Conservation (phyloP, 2,113 vertebrate genomes). For the Gymnocephalus cernua region DNA sequence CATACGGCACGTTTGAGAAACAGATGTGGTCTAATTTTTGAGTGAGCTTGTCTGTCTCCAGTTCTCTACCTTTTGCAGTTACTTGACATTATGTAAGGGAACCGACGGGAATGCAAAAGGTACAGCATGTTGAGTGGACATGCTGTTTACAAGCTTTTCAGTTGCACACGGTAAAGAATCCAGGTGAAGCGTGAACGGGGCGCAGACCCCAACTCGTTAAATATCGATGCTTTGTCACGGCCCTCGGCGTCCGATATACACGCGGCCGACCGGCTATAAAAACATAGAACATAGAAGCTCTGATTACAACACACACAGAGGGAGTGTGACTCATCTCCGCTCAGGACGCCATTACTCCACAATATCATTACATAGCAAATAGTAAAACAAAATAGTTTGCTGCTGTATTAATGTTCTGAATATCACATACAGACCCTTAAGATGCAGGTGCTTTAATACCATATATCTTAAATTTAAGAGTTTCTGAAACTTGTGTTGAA, state of each 20-base stretch:
- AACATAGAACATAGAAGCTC: no score
- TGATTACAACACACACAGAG: no score
- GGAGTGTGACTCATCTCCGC: no score
- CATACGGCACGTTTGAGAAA: slow-evolving; percentile 3
- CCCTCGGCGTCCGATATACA: no score
- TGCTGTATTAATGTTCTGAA: no score
- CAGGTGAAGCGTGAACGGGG: no score
- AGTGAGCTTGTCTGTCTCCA: not conserved
- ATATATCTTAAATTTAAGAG: not conserved
- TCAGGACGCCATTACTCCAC: no score
- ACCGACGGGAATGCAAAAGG: not conserved
- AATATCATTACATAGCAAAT: no score
- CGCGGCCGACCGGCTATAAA: no score
- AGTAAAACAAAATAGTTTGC: no score
- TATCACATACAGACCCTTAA: not conserved
- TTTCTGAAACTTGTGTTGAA: not conserved
- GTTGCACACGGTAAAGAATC: slow-evolving; percentile 1
- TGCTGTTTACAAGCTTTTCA: not conserved
- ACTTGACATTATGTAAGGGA: not conserved
- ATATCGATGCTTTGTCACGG: no score
- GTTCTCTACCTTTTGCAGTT: slow-evolving; percentile 6
- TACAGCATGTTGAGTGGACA: not conserved
- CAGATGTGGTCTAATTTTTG: slow-evolving; percentile 28
- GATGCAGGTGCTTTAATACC: not conserved
- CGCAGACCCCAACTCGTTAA: no score